A percentile compares a stretch with the other conserved stretches of the same genome.
phyloP scores from a whole-genome alignment of 1,140 invertebrate species.

The Pectinophora gossypiella region DNA sequence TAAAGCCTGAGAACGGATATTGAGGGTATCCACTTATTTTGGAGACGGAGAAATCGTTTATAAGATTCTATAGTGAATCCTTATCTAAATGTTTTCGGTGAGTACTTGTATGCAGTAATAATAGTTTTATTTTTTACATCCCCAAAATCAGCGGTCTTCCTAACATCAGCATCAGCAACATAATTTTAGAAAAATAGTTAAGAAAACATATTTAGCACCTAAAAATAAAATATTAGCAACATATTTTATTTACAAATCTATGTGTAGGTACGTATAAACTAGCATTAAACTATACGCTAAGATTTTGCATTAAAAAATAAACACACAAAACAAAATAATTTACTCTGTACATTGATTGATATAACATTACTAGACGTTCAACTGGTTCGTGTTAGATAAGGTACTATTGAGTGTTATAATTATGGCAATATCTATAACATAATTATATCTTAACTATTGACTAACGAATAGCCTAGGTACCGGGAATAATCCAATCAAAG shows the following conservation, averaged over 20 bases:
- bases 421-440: constrained; percentile 58
- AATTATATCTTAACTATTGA: constrained; percentile 29
- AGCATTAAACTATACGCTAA: constrained; percentile 64
- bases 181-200: not conserved
- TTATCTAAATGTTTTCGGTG: too few species aligned
- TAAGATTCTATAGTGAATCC: too few species aligned
- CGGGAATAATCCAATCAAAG: too few species aligned
- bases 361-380: constrained; percentile 32
- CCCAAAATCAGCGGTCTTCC: too few species aligned
- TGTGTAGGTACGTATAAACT: constrained; percentile 37
- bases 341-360: constrained; percentile 57
- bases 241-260: constrained; percentile 66
- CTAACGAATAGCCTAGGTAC: constrained; percentile 10
- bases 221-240: constrained; percentile 59
- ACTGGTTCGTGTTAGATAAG: constrained; percentile 45
- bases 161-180: too few species aligned
- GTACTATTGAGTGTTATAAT: constrained; percentile 42
- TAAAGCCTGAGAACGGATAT: constrained; percentile 30
- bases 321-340: constrained; percentile 67
- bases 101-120: too few species aligned
- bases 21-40: too few species aligned
- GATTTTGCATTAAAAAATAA: constrained; percentile 50
- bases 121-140: too few species aligned
- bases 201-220: constrained; percentile 53
- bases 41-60: too few species aligned